Percentiles rank a stretch among this genome's conserved stretches.
phyloP scores from a whole-genome alignment of 2,888 invertebrate genomes.

The Drosophila formosana region DNA sequence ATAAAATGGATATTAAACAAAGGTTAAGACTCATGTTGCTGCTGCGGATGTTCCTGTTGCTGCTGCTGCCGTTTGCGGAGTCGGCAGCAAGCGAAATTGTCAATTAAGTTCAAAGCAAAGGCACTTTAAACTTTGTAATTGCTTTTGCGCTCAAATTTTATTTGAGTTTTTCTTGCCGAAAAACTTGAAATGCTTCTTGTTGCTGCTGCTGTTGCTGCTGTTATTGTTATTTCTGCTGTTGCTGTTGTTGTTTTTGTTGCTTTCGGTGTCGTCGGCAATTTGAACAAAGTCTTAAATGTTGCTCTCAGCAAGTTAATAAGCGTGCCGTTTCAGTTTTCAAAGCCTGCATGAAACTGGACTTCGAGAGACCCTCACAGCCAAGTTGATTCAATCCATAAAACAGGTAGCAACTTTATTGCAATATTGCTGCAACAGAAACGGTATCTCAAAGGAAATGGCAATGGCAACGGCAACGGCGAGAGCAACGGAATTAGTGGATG shows the following conservation, averaged over 20 bases:
- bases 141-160: slow-evolving; percentile 71
- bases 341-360: slow-evolving; percentile 35
- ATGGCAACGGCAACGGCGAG: background rate
- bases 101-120: slow-evolving; percentile 73
- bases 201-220: slow-evolving; percentile 22
- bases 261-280: slow-evolving; percentile 50
- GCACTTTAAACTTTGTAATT: slow-evolving; percentile 79
- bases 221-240: slow-evolving; percentile 22
- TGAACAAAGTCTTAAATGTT: slow-evolving; percentile 62
- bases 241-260: slow-evolving; percentile 20
- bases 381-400: slow-evolving; percentile 13
- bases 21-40: slow-evolving; percentile 18
- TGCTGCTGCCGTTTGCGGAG: slow-evolving; percentile 29
- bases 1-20: slow-evolving; percentile 9
- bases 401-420: slow-evolving; percentile 38
- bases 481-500: slow-evolving; percentile 1
- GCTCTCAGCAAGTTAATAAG: slow-evolving; percentile 70
- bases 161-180: slow-evolving; percentile 50
- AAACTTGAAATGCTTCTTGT: slow-evolving; percentile 40
- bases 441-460: slow-evolving; percentile 2
- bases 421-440: slow-evolving; percentile 16
- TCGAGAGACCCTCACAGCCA: slow-evolving; percentile 4
- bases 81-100: slow-evolving; percentile 59
- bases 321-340: slow-evolving; percentile 68
- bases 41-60: background rate